phyloP scores from a whole-genome alignment of 1,140 invertebrate species.

The Drosophila ercepeae region DNA sequence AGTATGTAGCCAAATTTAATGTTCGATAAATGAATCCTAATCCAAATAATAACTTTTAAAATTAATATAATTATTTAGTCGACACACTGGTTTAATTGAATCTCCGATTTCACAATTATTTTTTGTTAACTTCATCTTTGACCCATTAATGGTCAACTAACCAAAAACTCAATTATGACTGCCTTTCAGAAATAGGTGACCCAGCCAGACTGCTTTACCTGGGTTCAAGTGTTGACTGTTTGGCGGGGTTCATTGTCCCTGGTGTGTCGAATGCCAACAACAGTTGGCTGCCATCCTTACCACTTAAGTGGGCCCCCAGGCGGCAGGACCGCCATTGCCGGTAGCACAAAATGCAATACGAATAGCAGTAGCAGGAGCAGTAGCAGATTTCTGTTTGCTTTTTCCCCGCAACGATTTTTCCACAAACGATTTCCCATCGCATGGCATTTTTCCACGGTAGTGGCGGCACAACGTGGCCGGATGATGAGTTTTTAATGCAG shows the following conservation, averaged over 20 bases:
- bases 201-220: constrained; percentile 29
- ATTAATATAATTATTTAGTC: too few relatives aligned
- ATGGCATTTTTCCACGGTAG: constrained; percentile 29
- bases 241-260: constrained; percentile 46
- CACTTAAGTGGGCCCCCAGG: constrained; percentile 40
- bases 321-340: constrained; percentile 35
- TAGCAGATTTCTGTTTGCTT: constrained; percentile 21
- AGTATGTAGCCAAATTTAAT: too few relatives aligned
- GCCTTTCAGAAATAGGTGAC: not conserved
- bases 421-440: constrained; percentile 14
- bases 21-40: too few relatives aligned
- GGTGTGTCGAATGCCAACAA: constrained; percentile 30
- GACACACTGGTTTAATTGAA: too few relatives aligned
- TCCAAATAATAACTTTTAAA: too few relatives aligned
- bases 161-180: not conserved
- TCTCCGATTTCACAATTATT: not conserved
- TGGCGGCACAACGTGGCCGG: constrained; percentile 11
- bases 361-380: constrained; percentile 7
- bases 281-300: constrained; percentile 41
- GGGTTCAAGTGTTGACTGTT: constrained; percentile 13
- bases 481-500: constrained; percentile 72
- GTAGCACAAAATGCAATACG: constrained; percentile 4
- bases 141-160: not conserved
- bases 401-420: not conserved
- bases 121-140: not conserved